A percentile compares a stretch with the other conserved stretches of the same genome.
These are phyloP conservation scores for Stratiomys singularior DNA, from an alignment of 2,888 invertebrate genomes.

Conservation along the genomic window DNA sequence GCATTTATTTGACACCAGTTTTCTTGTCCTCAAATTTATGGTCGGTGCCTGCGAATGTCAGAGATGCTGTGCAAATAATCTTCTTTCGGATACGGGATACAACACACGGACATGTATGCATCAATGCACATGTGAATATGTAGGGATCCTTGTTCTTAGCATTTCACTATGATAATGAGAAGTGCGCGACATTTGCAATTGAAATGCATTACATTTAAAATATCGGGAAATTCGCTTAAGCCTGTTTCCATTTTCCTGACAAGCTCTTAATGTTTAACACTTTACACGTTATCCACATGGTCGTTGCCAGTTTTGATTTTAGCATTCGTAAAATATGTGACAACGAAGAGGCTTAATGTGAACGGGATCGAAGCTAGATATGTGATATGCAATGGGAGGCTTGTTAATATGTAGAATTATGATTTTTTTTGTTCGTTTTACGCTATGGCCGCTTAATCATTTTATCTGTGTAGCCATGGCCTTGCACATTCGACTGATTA, in stretches of 20 bases:
- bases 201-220: conserved; percentile 19
- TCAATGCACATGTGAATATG: not conserved
- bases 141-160: no score
- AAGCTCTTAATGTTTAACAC: conserved; percentile 14
- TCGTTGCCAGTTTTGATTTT: not conserved
- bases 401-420: no score
- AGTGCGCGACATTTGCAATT: conserved; percentile 11
- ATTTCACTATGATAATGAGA: conserved; percentile 8
- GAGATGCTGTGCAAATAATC: conserved; percentile 6
- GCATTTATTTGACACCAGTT: conserved; percentile 32
- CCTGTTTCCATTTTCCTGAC: conserved; percentile 9
- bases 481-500: no score
- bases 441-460: no score
- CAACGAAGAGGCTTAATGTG: not conserved
- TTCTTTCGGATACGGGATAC: not conserved
- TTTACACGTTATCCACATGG: conserved; percentile 19
- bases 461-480: no score
- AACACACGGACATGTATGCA: not conserved
- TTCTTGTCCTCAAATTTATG: conserved; percentile 17
- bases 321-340: not conserved
- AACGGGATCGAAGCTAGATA: conserved; percentile 1
- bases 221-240: not conserved
- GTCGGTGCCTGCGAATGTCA: not conserved
- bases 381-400: not conserved
- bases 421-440: no score